Conservation (phyloP, 1,140 invertebrate genomes). For the Condylostylus longicornis region DNA sequence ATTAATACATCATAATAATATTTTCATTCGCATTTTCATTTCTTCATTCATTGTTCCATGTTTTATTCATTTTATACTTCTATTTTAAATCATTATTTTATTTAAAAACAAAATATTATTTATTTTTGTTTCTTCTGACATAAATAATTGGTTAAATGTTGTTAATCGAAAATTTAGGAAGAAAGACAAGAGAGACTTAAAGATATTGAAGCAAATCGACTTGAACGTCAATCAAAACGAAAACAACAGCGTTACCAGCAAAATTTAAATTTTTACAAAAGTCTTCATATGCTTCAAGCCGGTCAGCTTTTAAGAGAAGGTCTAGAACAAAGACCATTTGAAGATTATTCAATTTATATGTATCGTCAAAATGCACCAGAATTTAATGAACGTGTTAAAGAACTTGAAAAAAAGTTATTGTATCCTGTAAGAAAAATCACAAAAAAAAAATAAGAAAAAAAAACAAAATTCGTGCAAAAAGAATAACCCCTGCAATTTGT, state of each 20-base stretch:
- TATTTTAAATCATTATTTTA: too few species aligned
- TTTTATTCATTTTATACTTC: too few species aligned
- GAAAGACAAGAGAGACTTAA: constrained; percentile 47
- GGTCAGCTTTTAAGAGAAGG: constrained; percentile 37
- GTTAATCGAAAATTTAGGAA: constrained; percentile 36
- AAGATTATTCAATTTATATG: constrained; percentile 58
- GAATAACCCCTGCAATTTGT: too few species aligned
- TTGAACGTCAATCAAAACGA: constrained; percentile 45
- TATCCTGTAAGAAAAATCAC: constrained; percentile 67
- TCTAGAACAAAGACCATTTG: constrained; percentile 39
- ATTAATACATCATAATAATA: too few species aligned
- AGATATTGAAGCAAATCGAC: constrained; percentile 51
- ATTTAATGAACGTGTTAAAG: constrained; percentile 62
- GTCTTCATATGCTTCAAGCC: constrained; percentile 58
- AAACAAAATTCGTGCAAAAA: too few species aligned
- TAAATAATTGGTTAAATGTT: too few species aligned
- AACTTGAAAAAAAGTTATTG: constrained; percentile 57
- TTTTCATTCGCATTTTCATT: too few species aligned
- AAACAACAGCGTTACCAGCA: constrained; percentile 50
- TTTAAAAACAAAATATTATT: too few species aligned
- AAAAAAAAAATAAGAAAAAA: too few species aligned
- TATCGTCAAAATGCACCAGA: constrained; percentile 57
- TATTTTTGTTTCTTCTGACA: too few species aligned
- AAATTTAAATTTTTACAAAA: constrained; percentile 59
- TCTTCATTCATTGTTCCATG: too few species aligned